Percentiles rank a stretch among this genome's conserved stretches.
These are phyloP conservation scores for Quadroppia sp. DNA, from an alignment of 2,888 invertebrate genomes.

Conservation along the genomic window DNA sequence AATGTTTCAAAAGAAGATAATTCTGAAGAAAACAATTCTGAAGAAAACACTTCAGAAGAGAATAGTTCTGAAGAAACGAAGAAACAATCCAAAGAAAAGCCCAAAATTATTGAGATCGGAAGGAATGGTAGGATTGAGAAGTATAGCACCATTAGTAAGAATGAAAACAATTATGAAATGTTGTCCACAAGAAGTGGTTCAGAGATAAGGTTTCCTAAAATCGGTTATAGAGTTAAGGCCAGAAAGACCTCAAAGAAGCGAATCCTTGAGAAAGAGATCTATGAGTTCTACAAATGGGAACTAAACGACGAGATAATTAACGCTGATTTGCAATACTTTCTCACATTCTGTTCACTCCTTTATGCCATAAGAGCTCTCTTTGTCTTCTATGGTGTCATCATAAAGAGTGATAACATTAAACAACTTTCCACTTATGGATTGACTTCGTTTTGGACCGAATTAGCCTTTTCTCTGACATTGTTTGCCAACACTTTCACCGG, in stretches of 20 bases:
- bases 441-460: not conserved
- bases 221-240: not conserved
- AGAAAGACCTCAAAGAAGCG: no score
- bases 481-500: not conserved
- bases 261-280: not conserved
- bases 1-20: no score
- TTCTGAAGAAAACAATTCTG: no score
- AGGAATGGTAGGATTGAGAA: no score
- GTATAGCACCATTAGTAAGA: no score
- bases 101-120: no score
- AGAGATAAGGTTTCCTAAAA: no score
- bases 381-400: not conserved
- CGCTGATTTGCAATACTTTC: not conserved
- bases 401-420: not conserved
- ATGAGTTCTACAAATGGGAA: constrained; percentile 1
- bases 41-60: no score
- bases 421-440: not conserved
- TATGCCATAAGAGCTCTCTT: constrained; percentile 1
- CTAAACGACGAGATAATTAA: not conserved
- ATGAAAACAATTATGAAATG: not conserved
- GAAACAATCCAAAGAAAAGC: no score
- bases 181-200: not conserved
- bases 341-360: not conserved
- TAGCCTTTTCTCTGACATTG: not conserved
- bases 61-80: no score